Conservation (phyloP, 2,797 vertebrate species). For the Malacoraja senta region DNA sequence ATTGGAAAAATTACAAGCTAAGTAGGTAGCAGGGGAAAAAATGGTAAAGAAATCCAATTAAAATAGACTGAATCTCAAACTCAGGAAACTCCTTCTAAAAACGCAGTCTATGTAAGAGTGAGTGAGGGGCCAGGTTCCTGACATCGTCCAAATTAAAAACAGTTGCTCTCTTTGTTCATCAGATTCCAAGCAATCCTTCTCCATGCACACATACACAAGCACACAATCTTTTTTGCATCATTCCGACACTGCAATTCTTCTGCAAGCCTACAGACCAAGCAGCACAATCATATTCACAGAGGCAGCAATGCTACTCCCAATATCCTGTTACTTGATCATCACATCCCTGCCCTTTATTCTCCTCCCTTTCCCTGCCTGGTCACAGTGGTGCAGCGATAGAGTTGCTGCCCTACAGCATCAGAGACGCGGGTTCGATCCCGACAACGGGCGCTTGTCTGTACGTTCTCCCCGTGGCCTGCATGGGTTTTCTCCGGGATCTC, state of each 20-base stretch:
- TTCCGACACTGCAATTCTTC: slow-evolving; percentile 11
- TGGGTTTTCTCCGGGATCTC: too few species aligned
- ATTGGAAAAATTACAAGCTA: not conserved
- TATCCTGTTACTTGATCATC: not conserved
- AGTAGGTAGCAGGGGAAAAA: not conserved
- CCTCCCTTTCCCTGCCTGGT: not conserved
- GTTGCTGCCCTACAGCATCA: too few species aligned
- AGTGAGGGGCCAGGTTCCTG: not conserved
- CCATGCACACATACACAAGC: not conserved
- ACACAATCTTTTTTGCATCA: not conserved
- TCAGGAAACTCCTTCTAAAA: not conserved
- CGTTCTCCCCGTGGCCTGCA: too few species aligned
- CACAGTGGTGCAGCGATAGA: too few species aligned
- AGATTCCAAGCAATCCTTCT: not conserved
- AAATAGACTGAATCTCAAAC: not conserved
- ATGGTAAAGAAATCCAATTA: not conserved
- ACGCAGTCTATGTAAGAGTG: not conserved
- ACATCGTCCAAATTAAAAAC: not conserved
- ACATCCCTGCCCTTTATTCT: not conserved
- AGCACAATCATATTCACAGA: slow-evolving; percentile 20
- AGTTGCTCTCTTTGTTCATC: not conserved
- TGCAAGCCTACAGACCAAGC: not conserved
- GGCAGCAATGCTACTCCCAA: not conserved
- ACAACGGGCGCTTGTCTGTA: too few species aligned
- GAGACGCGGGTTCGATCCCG: too few species aligned